These are phyloP conservation scores for Halictus quadricinctus DNA, from an alignment of 2,888 invertebrate genomes.

Conservation along the genomic window DNA sequence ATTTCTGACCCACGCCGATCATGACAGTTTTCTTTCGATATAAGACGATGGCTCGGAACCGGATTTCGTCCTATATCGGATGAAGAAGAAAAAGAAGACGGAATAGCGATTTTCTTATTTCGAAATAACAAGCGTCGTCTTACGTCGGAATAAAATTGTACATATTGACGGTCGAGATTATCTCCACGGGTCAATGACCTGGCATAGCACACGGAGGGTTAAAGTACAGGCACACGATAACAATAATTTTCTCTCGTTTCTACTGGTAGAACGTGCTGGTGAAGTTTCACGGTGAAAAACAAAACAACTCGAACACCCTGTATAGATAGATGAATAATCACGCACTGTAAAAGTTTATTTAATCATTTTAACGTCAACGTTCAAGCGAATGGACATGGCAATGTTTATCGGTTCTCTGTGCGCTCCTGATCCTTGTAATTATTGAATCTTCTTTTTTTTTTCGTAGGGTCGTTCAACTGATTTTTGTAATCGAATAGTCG, in stretches of 20 bases:
- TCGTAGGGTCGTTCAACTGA: background rate
- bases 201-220: too few species aligned
- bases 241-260: background rate
- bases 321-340: constrained; percentile 21
- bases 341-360: constrained; percentile 29
- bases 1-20: too few species aligned
- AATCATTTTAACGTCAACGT: constrained; percentile 25
- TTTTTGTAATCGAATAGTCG: constrained; percentile 18
- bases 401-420: constrained; percentile 20
- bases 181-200: too few species aligned
- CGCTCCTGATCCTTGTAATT: constrained; percentile 31
- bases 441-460: background rate
- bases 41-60: too few species aligned
- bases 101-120: too few species aligned
- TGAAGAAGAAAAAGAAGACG: too few species aligned
- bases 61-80: too few species aligned
- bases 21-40: too few species aligned
- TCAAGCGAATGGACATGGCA: constrained; percentile 4
- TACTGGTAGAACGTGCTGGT: background rate
- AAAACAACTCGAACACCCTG: background rate
- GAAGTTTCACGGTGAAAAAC: background rate
- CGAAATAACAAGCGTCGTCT: too few species aligned
- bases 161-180: too few species aligned
- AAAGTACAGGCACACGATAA: background rate
- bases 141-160: too few species aligned